These are phyloP conservation scores for Sphaerodactylus townsendi DNA, from an alignment of 2,113 vertebrate species.

Conservation along the genomic window DNA sequence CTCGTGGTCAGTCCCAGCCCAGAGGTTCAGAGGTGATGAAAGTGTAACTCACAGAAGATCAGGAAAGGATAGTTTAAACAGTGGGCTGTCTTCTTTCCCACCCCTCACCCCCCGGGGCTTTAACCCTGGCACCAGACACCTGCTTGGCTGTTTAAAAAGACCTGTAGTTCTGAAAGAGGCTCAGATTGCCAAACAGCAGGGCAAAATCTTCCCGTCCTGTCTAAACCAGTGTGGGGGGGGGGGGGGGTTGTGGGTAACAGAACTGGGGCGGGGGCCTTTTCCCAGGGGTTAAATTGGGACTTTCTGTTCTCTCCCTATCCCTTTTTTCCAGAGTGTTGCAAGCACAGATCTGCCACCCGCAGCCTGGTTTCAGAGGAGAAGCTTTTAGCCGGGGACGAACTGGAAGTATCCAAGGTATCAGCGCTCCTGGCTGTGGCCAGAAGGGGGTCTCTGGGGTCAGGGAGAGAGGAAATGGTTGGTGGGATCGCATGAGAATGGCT, in stretches of 20 bases:
- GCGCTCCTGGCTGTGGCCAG: rapidly evolving
- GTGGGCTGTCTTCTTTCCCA: too few relatives aligned
- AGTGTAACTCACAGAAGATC: too few relatives aligned
- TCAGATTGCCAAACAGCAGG: background rate
- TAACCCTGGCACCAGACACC: too few relatives aligned
- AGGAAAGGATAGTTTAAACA: too few relatives aligned
- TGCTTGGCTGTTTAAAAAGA: too few relatives aligned
- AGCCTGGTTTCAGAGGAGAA: conserved; percentile 74
- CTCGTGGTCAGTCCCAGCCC: too few relatives aligned
- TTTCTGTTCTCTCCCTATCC: rapidly evolving
- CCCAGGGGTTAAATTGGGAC: too few relatives aligned
- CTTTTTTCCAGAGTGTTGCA: conserved; percentile 76
- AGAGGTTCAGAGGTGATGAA: too few relatives aligned
- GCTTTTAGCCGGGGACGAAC: conserved; percentile 75
- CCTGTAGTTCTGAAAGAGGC: too few relatives aligned
- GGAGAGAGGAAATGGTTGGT: background rate
- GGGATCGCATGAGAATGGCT: background rate
- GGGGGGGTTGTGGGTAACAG: background rate
- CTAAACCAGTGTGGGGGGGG: background rate
- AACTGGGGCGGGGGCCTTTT: rapidly evolving
- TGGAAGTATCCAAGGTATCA: conserved; percentile 88
- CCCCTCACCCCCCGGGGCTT: too few relatives aligned
- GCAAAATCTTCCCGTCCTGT: background rate
- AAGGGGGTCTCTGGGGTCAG: background rate
- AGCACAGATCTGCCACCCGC: conserved; percentile 69